Conservation (phyloP, 2,113 vertebrate genomes). For the Arvicanthis niloticus region DNA sequence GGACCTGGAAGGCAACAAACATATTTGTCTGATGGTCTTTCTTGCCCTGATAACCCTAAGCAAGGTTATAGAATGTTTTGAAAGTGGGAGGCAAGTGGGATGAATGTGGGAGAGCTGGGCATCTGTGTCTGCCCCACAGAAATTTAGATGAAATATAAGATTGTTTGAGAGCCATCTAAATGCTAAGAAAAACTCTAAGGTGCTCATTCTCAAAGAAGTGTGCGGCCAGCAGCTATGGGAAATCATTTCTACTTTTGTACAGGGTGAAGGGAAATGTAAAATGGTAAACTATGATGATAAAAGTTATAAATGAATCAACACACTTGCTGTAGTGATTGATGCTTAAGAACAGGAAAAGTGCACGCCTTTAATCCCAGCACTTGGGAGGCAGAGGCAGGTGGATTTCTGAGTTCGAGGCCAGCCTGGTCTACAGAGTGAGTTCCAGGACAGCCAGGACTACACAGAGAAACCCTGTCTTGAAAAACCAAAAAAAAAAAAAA, state of each 20-base stretch:
- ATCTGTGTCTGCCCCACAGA: background rate
- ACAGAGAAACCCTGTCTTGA: too few relatives aligned
- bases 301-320: background rate
- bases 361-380: too few relatives aligned
- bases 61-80: constrained; percentile 18
- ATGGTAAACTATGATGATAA: background rate
- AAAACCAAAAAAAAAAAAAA: too few relatives aligned
- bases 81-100: background rate
- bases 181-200: background rate
- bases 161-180: constrained; percentile 28
- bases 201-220: too few relatives aligned
- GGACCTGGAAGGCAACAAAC: background rate
- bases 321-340: background rate
- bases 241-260: background rate
- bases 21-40: background rate
- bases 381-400: too few relatives aligned
- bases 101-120: background rate
- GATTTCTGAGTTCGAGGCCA: too few relatives aligned
- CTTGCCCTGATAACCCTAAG: background rate
- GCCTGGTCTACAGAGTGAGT: too few relatives aligned
- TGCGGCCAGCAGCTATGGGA: background rate
- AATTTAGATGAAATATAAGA: constrained; percentile 1
- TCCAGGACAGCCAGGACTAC: too few relatives aligned
- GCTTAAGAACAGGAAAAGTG: background rate
- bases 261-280: background rate